phyloP scores from a whole-genome alignment of 2,113 vertebrate species.

The Sylvia atricapilla region DNA sequence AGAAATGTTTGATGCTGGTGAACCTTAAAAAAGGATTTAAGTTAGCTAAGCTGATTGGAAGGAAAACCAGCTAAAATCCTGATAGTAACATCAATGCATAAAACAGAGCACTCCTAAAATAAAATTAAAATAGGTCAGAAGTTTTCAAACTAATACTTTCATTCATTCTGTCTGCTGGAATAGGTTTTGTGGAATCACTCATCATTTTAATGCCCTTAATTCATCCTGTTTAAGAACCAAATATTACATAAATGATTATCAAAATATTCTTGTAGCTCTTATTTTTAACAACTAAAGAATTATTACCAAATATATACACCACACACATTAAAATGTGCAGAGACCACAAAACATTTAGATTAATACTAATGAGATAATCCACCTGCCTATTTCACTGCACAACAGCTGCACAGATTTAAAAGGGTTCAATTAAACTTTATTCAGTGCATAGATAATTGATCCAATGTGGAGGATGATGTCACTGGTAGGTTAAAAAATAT shows the following conservation, averaged over 20 bases:
- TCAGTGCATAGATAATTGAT: constrained; percentile 70
- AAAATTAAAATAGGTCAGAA: constrained; percentile 63
- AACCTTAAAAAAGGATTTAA: constrained; percentile 48
- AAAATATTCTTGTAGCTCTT: constrained; percentile 39
- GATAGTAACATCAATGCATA: constrained; percentile 25
- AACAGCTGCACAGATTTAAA: constrained; percentile 69
- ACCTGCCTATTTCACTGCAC: constrained; percentile 57
- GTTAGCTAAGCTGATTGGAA: constrained; percentile 59
- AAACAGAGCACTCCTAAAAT: constrained; percentile 51
- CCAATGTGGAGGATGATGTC: constrained; percentile 58
- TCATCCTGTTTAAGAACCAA: constrained; percentile 46
- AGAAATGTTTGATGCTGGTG: constrained; percentile 40
- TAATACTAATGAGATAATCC: constrained; percentile 71
- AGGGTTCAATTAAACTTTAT: constrained; percentile 75
- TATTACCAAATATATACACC: constrained; percentile 55
- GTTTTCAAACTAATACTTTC: constrained; percentile 58
- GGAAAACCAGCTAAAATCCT: constrained; percentile 47
- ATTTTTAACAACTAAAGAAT: constrained; percentile 52
- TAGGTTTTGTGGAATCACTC: constrained; percentile 36
- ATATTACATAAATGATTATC: constrained; percentile 44
- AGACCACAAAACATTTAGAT: constrained; percentile 63
- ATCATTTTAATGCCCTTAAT: constrained; percentile 55
- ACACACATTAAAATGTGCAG: constrained; percentile 61
- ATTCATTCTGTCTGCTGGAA: constrained; percentile 40
- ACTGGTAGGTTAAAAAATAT: constrained; percentile 55